Evolutionary conservation across 2,888 invertebrate genomes (phyloP).

Genomic region (Mechanitis messenoides): DNA sequence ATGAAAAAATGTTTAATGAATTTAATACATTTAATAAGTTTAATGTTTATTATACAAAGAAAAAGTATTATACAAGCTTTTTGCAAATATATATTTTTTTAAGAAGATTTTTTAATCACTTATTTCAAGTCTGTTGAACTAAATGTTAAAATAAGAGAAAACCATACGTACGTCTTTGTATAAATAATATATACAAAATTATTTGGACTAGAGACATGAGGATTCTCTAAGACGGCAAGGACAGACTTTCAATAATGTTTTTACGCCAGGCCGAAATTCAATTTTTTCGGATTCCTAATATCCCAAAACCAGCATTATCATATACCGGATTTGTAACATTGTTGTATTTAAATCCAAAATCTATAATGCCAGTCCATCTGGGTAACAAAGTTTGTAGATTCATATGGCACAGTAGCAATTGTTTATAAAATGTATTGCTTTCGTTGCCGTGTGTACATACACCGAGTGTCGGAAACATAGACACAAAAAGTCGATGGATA

Average conservation of each 20-base stretch:
- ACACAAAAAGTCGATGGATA: conserved; percentile 26
- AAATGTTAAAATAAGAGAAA: too few relatives aligned
- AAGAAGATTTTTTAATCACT: too few relatives aligned
- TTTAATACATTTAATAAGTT: too few relatives aligned
- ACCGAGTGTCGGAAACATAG: not conserved
- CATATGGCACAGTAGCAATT: conserved; percentile 33
- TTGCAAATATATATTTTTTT: too few relatives aligned
- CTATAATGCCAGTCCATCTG: conserved; percentile 65
- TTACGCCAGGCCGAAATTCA: conserved; percentile 16
- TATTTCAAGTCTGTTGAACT: too few relatives aligned
- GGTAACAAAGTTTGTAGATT: conserved; percentile 57
- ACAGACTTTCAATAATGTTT: conserved; percentile 12
- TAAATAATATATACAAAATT: too few relatives aligned
- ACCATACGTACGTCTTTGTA: too few relatives aligned
- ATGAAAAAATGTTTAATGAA: too few relatives aligned
- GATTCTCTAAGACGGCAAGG: conserved; percentile 12
- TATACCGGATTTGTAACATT: conserved; percentile 45
- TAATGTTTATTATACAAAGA: too few relatives aligned
- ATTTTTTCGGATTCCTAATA: conserved; percentile 17
- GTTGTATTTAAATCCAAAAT: conserved; percentile 62
- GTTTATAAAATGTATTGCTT: conserved; percentile 24
- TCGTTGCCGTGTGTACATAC: conserved; percentile 32
- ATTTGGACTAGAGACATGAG: not conserved
- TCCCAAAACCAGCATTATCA: conserved; percentile 38
- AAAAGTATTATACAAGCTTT: too few relatives aligned